Conservation (phyloP, 2,113 vertebrate species). For the Phylloscopus trochilus region DNA sequence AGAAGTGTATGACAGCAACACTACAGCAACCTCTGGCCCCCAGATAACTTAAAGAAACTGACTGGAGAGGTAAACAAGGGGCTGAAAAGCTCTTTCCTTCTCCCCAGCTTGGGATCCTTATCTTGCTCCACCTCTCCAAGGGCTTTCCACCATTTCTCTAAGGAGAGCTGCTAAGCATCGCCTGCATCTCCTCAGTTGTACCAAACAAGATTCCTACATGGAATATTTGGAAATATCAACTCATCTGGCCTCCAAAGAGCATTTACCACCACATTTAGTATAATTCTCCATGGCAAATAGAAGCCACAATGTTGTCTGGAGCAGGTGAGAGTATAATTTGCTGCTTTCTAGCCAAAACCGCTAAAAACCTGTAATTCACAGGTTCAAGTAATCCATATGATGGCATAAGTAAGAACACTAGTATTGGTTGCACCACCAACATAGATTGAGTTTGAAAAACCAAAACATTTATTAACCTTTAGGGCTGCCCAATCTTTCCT, state of each 20-base stretch:
- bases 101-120: background rate
- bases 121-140: background rate
- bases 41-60: background rate
- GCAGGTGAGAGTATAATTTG: accelerated
- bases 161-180: background rate
- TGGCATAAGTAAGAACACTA: background rate
- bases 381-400: background rate
- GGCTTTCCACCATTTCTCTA: background rate
- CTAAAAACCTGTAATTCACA: background rate
- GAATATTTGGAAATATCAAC: background rate
- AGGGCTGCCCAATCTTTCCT: background rate
- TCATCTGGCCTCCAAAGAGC: background rate
- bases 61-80: background rate
- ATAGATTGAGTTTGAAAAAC: accelerated
- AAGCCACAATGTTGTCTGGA: background rate
- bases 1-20: background rate
- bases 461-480: background rate
- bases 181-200: background rate
- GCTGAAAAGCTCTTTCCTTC: background rate
- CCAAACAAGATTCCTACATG: background rate
- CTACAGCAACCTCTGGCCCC: background rate
- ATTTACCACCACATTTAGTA: background rate
- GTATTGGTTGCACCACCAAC: background rate
- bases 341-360: background rate
- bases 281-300: background rate